Base-by-base conservation (phyloP, 2,888 invertebrate species). In the Spilarctia lutea region DNA sequence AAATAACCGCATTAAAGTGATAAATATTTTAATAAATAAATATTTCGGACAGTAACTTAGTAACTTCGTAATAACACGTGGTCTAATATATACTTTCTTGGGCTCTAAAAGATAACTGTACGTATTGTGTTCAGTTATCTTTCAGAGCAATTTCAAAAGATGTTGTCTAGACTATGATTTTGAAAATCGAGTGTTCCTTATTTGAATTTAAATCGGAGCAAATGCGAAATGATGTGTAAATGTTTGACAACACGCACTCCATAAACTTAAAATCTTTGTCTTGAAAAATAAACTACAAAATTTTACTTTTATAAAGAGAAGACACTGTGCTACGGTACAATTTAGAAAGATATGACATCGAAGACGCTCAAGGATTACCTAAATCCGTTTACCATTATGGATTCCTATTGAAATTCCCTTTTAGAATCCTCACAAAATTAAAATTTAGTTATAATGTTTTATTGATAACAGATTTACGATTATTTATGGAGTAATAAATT, bases 141-240 rank as follows among this genome's bases (percentile, higher is more conserved):
- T 30, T 30, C 2, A 24, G 42, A 63, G 7, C 42, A 13, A 45
- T 30, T 24, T 39, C 30, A 42, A 42, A 42, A 42, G 60, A 65
- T 66, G 33, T 74, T 70, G 39, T 35, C 66, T 52, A 48, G 52
- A 70, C 52, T 27, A 70, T 67, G 24, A 42, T 45, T 63, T 68
- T 18, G 10, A 60, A 68, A 73, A 73, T 45, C 63, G 35, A 45
- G 68, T 73, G 52, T 39, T 65, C 69, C 33, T 73, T 56, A 73
- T 78, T 78, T 80, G 78, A 80, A 82, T 84, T 80, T 66, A 79
- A 80, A 83, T 83, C 75, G 75, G 66, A 73, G 69, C 69, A 73
- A 77, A 80, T 78, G 82, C 68, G 71, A 77, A 80, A 75, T 73
- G 75, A 33, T 13, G 30, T 52, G 33, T 52, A 33, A 27, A 27